Conservation (phyloP, 2,888 invertebrate genomes). For the Onthophagus sagittarius region DNA sequence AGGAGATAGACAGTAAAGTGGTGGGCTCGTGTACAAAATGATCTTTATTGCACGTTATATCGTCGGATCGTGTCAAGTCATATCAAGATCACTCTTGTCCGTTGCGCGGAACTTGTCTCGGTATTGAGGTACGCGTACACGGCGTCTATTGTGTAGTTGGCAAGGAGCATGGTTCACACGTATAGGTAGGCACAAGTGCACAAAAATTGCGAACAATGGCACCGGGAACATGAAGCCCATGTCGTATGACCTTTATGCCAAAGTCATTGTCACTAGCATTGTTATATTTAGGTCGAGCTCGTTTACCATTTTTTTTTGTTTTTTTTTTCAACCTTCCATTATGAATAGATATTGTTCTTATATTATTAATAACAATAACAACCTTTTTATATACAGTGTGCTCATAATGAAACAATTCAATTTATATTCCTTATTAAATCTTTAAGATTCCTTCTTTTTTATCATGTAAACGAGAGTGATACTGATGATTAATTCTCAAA, state of each 20-base stretch:
- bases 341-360: constrained; percentile 4
- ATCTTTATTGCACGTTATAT: constrained; percentile 13
- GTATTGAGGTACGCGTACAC: constrained; percentile 17
- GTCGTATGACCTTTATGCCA: constrained; percentile 26
- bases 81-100: constrained; percentile 16
- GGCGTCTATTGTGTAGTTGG: constrained; percentile 18
- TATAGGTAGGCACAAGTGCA: constrained; percentile 5
- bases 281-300: constrained; percentile 10
- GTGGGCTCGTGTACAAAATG: neutral
- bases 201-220: constrained; percentile 19
- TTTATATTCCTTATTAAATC: too few species aligned
- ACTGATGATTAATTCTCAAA: too few species aligned
- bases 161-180: constrained; percentile 18
- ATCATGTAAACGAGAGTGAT: too few species aligned
- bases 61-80: constrained; percentile 19
- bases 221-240: constrained; percentile 3
- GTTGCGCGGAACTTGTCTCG: neutral
- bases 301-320: neutral
- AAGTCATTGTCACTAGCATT: constrained; percentile 28
- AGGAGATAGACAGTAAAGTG: neutral
- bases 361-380: neutral
- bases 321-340: neutral
- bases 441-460: too few species aligned
- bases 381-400: too few species aligned
- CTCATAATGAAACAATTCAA: too few species aligned